Base-by-base conservation (phyloP, 1,140 invertebrate genomes). In the Caenorhabditis remanei region DNA sequence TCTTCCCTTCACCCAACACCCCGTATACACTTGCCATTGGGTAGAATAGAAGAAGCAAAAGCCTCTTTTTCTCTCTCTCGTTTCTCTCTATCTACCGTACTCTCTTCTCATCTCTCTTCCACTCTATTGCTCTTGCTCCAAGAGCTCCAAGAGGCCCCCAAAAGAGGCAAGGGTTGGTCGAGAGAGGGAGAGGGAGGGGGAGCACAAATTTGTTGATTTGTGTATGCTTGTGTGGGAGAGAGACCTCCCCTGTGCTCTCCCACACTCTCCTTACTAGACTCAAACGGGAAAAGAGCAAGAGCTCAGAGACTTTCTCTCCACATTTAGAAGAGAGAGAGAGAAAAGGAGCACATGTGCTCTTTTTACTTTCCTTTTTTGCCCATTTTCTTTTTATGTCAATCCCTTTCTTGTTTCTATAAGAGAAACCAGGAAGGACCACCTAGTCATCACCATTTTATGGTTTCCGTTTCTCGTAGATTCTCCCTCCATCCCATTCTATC, bases 171-270 rank as follows among this genome's bases (percentile, higher is more conserved):
- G 11, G 65, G 21, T 79, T 13, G 46, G 43, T 21, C 24, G 46
- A n/a, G 21, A 32, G 61, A 24, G 9, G n/a, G n/a, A 79, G 19
- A n/a, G 24, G 71, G 11, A 11, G 46, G 71, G 43, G 21, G 46
- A 79, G 71, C 71, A 79, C 71, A 79, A 79, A 79, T 79, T 79
- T 79, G 71, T 79, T 79, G 71, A 79, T 79, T 79, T 79, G 71
- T 79, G 71, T 79, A 79, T 79, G 71, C 71, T 79, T 53, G 71
- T 79, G 71, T 79, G 71, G 71, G 71, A 79, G 71, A 79, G 65
- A 46, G 71, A 79, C 71, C 46, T 24, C 71, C 71, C 46, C 46
- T 19, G 46, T 79, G 71, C 71, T 50, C 65, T 46, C 43, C 14
- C 43, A 46, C 41, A 46, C n/a, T 6, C 41, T 24, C n/a, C 13